A percentile compares a stretch with the other conserved stretches of the same genome.
These are phyloP conservation scores for Bos indicus DNA, from an alignment of 2,113 vertebrate species.

Conservation along the genomic window DNA sequence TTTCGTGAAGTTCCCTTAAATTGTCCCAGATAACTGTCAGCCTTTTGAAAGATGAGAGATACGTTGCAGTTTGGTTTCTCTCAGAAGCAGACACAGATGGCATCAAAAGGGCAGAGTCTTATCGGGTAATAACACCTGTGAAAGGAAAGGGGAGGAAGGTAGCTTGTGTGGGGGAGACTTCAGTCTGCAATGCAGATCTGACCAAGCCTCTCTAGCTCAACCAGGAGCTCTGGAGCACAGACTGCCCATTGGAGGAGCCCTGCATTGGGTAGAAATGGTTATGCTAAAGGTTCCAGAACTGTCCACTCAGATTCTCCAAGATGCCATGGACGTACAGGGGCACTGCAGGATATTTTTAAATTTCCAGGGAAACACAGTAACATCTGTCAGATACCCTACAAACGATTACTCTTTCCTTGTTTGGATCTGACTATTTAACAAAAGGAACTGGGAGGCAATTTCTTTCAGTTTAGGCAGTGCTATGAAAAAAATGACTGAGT, in stretches of 20 bases:
- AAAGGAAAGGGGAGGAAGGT: background rate
- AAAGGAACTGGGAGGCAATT: background rate
- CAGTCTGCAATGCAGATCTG: background rate
- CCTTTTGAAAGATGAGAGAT: background rate
- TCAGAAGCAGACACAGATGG: background rate
- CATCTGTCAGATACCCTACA: background rate
- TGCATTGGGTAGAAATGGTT: background rate
- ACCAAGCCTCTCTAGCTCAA: rapidly evolving
- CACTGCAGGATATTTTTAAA: background rate
- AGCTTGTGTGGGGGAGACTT: background rate
- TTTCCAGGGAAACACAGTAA: background rate
- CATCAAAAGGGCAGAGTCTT: background rate
- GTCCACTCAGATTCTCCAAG: background rate
- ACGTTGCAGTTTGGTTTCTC: background rate
- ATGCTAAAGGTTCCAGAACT: rapidly evolving
- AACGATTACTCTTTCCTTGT: background rate
- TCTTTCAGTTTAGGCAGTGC: background rate
- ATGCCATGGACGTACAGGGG: background rate
- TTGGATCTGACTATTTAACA: background rate
- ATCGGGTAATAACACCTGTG: background rate
- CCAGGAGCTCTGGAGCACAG: too few relatives aligned
- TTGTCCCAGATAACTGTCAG: background rate
- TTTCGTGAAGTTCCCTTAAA: background rate
- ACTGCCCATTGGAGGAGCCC: background rate
- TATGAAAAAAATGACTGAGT: background rate